A percentile compares a stretch with the other conserved stretches of the same genome.
phyloP scores from a whole-genome alignment of 1,140 invertebrate species.

The Meteorus sp. region DNA sequence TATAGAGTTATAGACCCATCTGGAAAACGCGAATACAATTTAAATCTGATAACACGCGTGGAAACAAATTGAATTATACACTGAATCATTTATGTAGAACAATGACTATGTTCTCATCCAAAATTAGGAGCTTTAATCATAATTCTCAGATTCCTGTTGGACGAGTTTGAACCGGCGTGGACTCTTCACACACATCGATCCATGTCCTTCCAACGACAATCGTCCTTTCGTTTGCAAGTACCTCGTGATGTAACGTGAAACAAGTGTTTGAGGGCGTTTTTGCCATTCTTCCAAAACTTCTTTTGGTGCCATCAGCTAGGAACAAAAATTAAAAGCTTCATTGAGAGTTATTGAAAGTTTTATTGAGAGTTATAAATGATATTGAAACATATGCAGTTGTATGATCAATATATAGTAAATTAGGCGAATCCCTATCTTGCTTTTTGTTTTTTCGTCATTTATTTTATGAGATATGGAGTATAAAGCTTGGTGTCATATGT shows the following conservation, averaged over 20 bases:
- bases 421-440: no score
- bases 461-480: background rate
- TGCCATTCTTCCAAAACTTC: slow-evolving; percentile 93
- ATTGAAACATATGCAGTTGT: background rate
- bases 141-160: slow-evolving; percentile 86
- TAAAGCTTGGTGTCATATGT: slow-evolving; percentile 15
- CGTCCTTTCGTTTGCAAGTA: slow-evolving; percentile 76
- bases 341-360: no score
- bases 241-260: slow-evolving; percentile 85
- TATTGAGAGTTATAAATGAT: slow-evolving; percentile 1
- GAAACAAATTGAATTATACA: background rate
- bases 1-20: no score
- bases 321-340: background rate
- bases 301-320: slow-evolving; percentile 81
- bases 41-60: no score
- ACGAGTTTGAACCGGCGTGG: slow-evolving; percentile 84
- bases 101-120: background rate
- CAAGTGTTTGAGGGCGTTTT: slow-evolving; percentile 83
- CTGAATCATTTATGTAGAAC: background rate
- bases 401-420: background rate
- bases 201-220: slow-evolving; percentile 71
- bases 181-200: slow-evolving; percentile 78
- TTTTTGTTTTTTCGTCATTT: no score
- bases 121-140: slow-evolving; percentile 67
- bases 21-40: no score